Percentiles rank a stretch among this genome's conserved stretches.
Evolutionary conservation across 2,113 vertebrate species (phyloP).

Genomic region (Thalassoma bifasciatum): DNA sequence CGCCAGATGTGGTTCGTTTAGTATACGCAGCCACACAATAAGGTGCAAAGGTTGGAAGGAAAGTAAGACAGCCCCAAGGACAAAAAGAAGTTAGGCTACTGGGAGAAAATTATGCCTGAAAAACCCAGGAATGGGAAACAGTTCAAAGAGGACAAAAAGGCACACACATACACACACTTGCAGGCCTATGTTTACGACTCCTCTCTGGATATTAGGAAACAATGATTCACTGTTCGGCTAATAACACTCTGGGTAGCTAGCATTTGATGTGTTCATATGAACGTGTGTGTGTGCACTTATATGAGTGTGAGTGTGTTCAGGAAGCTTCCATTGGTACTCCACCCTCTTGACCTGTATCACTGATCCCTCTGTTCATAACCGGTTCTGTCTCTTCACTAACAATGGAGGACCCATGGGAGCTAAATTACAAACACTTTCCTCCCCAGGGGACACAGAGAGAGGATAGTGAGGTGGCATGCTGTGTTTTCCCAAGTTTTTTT

Average conservation of each 20-base stretch:
- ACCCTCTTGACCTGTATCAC: constrained; percentile 78
- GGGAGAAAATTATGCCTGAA: neutral
- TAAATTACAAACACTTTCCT: constrained; percentile 58
- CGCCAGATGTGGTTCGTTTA: neutral
- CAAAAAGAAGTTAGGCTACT: neutral
- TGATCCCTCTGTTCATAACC: constrained; percentile 65
- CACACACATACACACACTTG: constrained; percentile 1
- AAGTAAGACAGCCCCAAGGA: neutral
- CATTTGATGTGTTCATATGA: neutral
- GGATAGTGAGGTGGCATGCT: constrained; percentile 12
- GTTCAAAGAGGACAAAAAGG: constrained; percentile 27
- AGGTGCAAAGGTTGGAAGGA: constrained; percentile 14
- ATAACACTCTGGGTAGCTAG: constrained; percentile 19
- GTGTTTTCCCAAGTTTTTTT: too few relatives aligned
- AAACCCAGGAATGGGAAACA: constrained; percentile 16
- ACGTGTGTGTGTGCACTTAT: neutral
- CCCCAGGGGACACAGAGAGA: constrained; percentile 48
- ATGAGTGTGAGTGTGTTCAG: constrained; percentile 9
- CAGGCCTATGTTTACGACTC: constrained; percentile 39
- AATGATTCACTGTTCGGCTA: constrained; percentile 64
- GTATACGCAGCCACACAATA: neutral
- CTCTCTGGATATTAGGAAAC: constrained; percentile 55
- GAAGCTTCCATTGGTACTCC: constrained; percentile 66
- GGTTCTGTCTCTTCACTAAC: constrained; percentile 67
- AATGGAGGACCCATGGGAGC: constrained; percentile 58